phyloP scores from a whole-genome alignment of 2,888 invertebrate genomes.

The Clitarchus hookeri region DNA sequence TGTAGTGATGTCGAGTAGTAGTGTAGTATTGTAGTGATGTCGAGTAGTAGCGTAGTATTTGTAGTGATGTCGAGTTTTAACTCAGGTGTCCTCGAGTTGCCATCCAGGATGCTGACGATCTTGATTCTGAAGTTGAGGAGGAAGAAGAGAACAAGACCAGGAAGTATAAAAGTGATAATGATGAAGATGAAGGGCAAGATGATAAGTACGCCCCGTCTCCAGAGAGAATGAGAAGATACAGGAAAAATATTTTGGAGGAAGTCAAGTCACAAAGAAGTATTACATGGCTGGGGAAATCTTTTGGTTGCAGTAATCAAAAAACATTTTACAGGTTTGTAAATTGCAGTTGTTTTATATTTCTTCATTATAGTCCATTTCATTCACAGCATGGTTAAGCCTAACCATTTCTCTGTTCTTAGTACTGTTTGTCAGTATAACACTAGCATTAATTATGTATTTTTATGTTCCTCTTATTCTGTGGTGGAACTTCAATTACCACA shows the following conservation, averaged over 20 bases:
- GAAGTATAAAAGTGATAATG: not conserved
- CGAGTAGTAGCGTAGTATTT: too few relatives aligned
- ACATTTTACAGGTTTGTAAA: not conserved
- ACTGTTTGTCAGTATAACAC: too few relatives aligned
- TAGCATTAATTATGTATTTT: too few relatives aligned
- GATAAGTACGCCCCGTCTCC: not conserved
- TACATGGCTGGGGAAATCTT: not conserved
- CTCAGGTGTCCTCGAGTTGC: slow-evolving; percentile 74
- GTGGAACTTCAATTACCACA: too few relatives aligned
- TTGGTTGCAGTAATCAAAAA: not conserved
- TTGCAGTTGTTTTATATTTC: too few relatives aligned
- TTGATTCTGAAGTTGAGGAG: slow-evolving; percentile 66
- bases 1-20: too few relatives aligned
- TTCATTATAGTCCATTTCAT: too few relatives aligned
- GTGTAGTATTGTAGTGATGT: too few relatives aligned
- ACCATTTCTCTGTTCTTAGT: too few relatives aligned
- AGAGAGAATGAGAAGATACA: not conserved
- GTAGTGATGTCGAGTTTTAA: not conserved
- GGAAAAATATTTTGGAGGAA: not conserved
- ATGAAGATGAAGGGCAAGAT: not conserved
- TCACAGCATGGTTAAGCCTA: too few relatives aligned
- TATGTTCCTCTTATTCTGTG: too few relatives aligned
- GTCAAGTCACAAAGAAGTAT: not conserved
- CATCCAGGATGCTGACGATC: slow-evolving; percentile 71
- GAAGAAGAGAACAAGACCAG: slow-evolving; percentile 49